phyloP scores from a whole-genome alignment of 2,888 invertebrate genomes.

The Cremastobaeus sp. region DNA sequence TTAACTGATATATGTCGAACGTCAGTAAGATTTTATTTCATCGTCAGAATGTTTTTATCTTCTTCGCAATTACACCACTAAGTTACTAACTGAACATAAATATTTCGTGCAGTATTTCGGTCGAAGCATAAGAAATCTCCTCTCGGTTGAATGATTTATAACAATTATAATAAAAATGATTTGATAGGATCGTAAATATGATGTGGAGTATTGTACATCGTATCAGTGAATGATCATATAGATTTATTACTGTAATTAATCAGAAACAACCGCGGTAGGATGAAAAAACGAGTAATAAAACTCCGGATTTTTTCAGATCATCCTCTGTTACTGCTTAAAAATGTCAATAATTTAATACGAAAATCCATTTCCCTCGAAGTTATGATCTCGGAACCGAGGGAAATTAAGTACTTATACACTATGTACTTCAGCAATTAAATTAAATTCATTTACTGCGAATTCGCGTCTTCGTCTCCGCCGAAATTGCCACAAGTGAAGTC shows the following conservation, averaged over 20 bases:
- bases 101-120: constrained; percentile 6
- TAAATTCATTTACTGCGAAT: too few relatives aligned
- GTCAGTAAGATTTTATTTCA: too few relatives aligned
- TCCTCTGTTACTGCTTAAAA: too few relatives aligned
- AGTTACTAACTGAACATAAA: constrained; percentile 17
- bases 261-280: background rate
- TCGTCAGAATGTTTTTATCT: too few relatives aligned
- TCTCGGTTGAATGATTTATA: constrained; percentile 19
- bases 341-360: too few relatives aligned
- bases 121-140: constrained; percentile 21
- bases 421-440: too few relatives aligned
- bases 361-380: too few relatives aligned
- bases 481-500: constrained; percentile 26
- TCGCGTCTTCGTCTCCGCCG: constrained; percentile 1
- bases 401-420: background rate
- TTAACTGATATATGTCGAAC: too few relatives aligned
- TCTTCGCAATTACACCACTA: background rate
- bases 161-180: constrained; percentile 22
- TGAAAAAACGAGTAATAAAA: too few relatives aligned
- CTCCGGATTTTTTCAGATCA: too few relatives aligned
- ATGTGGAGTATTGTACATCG: background rate
- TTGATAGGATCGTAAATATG: constrained; percentile 13
- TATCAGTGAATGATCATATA: constrained; percentile 6
- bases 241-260: constrained; percentile 14
- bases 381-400: too few relatives aligned